phyloP scores from a whole-genome alignment of 1,140 invertebrate genomes.

The Sycobia sp. region DNA sequence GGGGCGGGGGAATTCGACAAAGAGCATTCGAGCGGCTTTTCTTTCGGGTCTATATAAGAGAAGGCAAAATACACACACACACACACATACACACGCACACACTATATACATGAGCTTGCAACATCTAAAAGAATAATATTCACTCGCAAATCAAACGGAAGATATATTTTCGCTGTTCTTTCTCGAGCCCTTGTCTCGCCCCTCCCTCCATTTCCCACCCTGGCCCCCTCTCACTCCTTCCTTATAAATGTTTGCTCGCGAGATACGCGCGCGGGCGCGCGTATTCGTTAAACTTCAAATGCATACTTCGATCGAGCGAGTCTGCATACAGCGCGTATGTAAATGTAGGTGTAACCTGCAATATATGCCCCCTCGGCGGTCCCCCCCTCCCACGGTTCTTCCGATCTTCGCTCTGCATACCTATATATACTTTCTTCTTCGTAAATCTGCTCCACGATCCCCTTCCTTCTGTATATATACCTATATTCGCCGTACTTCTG shows the following conservation, averaged over 20 bases:
- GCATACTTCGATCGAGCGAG: constrained; percentile 30
- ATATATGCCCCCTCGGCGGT: too few relatives aligned
- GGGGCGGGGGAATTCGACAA: neutral
- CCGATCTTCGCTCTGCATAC: too few relatives aligned
- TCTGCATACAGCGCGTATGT: too few relatives aligned
- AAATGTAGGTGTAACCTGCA: too few relatives aligned
- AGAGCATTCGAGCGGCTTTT: neutral
- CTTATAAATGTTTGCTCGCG: constrained; percentile 36
- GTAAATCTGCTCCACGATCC: too few relatives aligned
- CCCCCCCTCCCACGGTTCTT: too few relatives aligned
- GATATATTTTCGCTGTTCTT: constrained; percentile 31
- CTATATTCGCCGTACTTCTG: too few relatives aligned
- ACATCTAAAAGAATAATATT: constrained; percentile 9
- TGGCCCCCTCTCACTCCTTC: neutral
- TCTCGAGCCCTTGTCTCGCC: neutral
- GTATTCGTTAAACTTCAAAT: constrained; percentile 27
- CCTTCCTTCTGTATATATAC: too few relatives aligned
- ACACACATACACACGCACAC: too few relatives aligned
- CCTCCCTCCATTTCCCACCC: neutral
- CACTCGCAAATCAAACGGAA: constrained; percentile 37
- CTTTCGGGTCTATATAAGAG: neutral
- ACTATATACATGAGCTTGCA: too few relatives aligned
- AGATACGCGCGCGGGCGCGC: constrained; percentile 32
- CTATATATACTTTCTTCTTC: too few relatives aligned
- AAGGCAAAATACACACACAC: neutral